Evolutionary conservation across 2,888 invertebrate species (phyloP), one percentile per base, ranked within the genome.

Genomic region (Anthrax anthrax): DNA sequence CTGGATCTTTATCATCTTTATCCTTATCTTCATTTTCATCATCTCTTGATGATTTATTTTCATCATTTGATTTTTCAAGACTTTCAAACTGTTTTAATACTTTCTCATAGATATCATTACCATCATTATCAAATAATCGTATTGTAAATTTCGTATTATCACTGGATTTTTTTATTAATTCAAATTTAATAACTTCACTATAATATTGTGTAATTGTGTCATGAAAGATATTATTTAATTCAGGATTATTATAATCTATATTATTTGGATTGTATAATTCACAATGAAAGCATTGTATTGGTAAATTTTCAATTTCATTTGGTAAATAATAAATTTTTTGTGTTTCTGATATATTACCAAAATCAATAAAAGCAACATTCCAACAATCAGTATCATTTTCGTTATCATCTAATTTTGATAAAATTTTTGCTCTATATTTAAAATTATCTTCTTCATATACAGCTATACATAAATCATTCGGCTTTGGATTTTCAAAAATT

Each of bases 351-450:
- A 73, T 71, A 56, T 78, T 80, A 6, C 82, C 82, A 55, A 76
- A 81, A 60, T 82, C 82, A 5, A 84, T 73, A 56, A 84, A 84
- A 6, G 81, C 70, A 0, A 85, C 80, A 0, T 81, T 81, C 0
- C 77, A 83, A 29, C 81, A 9, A 79, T 79, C 51, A 76, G 81
- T 59, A 81, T 81, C 8, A 81, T 72, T 54, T 80, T 80, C 14
- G 80, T 72, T 80, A 50, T 81, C 81, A 5, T 73, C 70, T 52
- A 80, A 78, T 0, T 82, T 73, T 57, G 86, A 85, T 37, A 91
- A 72, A 10, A 95, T 79, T 59, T 81, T 79, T 0, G 90, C 94
- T 49, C 96, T 75, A 65, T 95, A 96, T 86, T 92, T 94, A 50
- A 77, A 75, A 6, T 80, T 78, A 61, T 94, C 90, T 1, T 77